Evolutionary conservation across 2,113 vertebrate genomes (phyloP).

Genomic region (Spermophilus dauricus): DNA sequence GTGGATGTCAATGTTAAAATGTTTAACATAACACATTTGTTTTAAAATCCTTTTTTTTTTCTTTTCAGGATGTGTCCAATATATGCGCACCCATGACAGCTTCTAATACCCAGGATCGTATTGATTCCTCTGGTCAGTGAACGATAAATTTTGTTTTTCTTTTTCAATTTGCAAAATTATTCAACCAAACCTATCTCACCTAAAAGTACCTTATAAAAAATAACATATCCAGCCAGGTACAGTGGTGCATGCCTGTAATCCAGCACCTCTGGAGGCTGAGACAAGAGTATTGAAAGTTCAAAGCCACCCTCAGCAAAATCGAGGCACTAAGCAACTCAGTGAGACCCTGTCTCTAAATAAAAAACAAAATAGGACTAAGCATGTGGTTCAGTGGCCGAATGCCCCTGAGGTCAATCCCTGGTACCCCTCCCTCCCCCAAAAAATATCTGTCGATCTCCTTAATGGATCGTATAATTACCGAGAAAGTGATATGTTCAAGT

Average conservation of each 20-base stretch:
- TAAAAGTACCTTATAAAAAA: background rate
- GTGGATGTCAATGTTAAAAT: background rate
- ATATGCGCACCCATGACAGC: constrained; percentile 85
- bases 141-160: constrained; percentile 57
- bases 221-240: background rate
- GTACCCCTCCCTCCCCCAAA: too few relatives aligned
- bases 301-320: too few relatives aligned
- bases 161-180: constrained; percentile 7
- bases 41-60: constrained; percentile 17
- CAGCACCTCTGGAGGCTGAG: too few relatives aligned
- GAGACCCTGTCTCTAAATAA: too few relatives aligned
- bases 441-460: background rate
- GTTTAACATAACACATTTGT: background rate
- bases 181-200: constrained; percentile 8
- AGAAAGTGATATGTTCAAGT: background rate
- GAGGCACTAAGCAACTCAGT: too few relatives aligned
- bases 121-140: constrained; percentile 89
- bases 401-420: too few relatives aligned
- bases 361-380: too few relatives aligned
- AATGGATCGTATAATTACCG: background rate
- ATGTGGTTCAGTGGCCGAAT: too few relatives aligned
- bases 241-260: too few relatives aligned
- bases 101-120: constrained; percentile 87
- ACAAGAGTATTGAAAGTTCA: too few relatives aligned
- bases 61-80: constrained; percentile 88